Percentiles rank a stretch among this genome's conserved stretches.
These are phyloP conservation scores for Probaryconus sp. DNA, from an alignment of 1,140 invertebrate genomes.

Conservation along the genomic window DNA sequence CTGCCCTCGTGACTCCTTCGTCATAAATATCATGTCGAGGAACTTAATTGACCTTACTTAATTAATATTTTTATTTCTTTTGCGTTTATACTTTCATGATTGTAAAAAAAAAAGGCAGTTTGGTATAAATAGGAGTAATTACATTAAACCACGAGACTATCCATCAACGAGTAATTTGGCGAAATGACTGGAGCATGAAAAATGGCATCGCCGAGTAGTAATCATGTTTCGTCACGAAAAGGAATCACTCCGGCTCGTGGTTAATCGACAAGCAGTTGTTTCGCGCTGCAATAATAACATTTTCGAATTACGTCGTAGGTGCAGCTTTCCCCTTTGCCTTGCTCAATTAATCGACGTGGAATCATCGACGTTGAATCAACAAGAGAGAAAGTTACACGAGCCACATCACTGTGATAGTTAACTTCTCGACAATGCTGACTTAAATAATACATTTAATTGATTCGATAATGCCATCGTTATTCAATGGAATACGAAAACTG, in stretches of 20 bases:
- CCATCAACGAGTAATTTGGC: conserved; percentile 59
- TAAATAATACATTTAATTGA: conserved; percentile 57
- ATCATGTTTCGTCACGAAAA: conserved; percentile 62
- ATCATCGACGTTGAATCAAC: conserved; percentile 34
- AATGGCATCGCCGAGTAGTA: conserved; percentile 49
- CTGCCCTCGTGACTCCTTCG: too few relatives aligned
- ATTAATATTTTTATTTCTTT: too few relatives aligned
- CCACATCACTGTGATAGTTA: conserved; percentile 48
- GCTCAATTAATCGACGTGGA: conserved; percentile 54
- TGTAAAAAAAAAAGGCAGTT: background rate
- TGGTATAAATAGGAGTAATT: conserved; percentile 44
- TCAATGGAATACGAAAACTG: conserved; percentile 19
- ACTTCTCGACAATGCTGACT: conserved; percentile 31
- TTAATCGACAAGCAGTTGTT: conserved; percentile 44
- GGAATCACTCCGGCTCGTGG: conserved; percentile 29
- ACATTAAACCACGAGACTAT: conserved; percentile 53
- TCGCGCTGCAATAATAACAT: conserved; percentile 44
- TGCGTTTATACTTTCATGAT: too few relatives aligned
- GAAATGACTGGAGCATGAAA: conserved; percentile 47
- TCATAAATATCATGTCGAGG: too few relatives aligned
- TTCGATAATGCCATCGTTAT: conserved; percentile 39
- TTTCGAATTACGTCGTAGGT: conserved; percentile 46
- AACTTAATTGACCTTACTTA: too few relatives aligned
- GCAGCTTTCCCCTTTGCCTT: conserved; percentile 42
- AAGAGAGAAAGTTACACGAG: conserved; percentile 58